Evolutionary conservation across 1,140 invertebrate genomes (phyloP).

Genomic region (Arctopsyche grandis): DNA sequence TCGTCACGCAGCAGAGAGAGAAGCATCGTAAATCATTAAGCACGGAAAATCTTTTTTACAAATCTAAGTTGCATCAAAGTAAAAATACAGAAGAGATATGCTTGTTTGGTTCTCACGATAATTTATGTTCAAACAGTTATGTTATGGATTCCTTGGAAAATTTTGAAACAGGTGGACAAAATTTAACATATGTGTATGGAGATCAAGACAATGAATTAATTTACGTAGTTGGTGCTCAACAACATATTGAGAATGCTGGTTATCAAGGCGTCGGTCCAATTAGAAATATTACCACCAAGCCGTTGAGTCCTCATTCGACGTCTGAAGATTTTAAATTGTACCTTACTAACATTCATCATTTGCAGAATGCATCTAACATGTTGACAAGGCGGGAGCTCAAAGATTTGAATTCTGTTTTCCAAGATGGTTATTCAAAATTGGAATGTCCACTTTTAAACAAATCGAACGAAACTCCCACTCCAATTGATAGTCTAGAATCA

Average conservation of each 20-base stretch:
- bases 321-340: conserved; percentile 75
- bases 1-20: conserved; percentile 58
- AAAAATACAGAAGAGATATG: conserved; percentile 58
- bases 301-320: conserved; percentile 69
- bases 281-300: conserved; percentile 71
- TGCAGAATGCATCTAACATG: conserved; percentile 73
- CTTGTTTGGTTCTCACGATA: conserved; percentile 64
- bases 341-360: conserved; percentile 75
- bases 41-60: conserved; percentile 68
- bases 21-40: conserved; percentile 68
- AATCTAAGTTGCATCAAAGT: conserved; percentile 57
- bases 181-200: conserved; percentile 62
- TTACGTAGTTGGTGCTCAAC: conserved; percentile 60
- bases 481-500: conserved; percentile 54
- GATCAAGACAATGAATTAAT: conserved; percentile 66
- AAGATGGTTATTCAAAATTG: conserved; percentile 62
- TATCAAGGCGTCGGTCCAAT: conserved; percentile 57
- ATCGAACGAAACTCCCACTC: conserved; percentile 21
- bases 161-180: conserved; percentile 58
- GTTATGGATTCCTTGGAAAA: conserved; percentile 54
- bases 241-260: conserved; percentile 48
- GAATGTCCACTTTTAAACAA: conserved; percentile 43
- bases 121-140: conserved; percentile 62
- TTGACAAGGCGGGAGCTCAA: conserved; percentile 66
- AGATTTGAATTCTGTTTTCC: conserved; percentile 68